phyloP scores from a whole-genome alignment of 2,888 invertebrate species.

The Hydrotaea cyrtoneurina region DNA sequence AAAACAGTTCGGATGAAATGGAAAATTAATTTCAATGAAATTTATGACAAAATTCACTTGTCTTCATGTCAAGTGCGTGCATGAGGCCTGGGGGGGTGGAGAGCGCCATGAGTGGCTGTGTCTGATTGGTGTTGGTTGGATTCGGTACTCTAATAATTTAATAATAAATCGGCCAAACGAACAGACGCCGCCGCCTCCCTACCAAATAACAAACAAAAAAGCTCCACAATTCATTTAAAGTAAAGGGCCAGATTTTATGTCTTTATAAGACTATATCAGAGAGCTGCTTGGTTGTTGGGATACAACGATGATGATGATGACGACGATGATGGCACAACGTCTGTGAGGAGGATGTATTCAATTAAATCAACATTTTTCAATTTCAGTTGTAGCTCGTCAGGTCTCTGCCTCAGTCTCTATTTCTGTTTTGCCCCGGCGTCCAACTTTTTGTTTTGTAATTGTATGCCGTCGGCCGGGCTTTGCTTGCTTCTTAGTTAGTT shows the following conservation, averaged over 20 bases:
- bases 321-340: not conserved
- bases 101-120: no score
- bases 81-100: no score
- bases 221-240: not conserved
- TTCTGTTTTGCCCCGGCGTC: no score
- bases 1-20: no score
- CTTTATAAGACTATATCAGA: not conserved
- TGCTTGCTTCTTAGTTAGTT: not conserved
- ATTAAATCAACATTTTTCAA: slow-evolving; percentile 69
- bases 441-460: no score
- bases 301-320: not conserved
- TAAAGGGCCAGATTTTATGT: not conserved
- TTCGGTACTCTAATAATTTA: not conserved
- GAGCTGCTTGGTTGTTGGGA: not conserved
- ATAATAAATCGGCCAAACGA: no score
- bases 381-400: slow-evolving; percentile 47
- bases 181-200: not conserved
- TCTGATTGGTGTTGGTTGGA: no score
- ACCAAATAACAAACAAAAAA: not conserved
- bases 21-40: no score
- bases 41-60: no score
- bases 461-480: not conserved
- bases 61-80: no score
- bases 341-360: slow-evolving; percentile 69
- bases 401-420: not conserved